Conservation (phyloP, 2,797 vertebrate species). For the Tachyglossus aculeatus region DNA sequence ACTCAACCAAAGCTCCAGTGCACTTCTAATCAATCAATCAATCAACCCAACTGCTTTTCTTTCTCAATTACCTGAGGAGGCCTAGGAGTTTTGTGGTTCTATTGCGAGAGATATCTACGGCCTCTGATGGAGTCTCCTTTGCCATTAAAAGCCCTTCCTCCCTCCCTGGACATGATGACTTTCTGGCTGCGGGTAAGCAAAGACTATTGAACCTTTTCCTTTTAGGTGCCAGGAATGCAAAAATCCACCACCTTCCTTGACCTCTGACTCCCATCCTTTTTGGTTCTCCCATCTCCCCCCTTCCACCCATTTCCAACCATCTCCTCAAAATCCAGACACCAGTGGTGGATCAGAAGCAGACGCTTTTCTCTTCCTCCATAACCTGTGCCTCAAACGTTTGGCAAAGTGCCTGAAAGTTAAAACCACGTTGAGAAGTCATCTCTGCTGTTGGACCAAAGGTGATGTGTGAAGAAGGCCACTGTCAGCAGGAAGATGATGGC, state of each 20-base stretch:
- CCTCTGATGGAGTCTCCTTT: constrained; percentile 28
- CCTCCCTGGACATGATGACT: background rate
- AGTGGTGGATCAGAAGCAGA: too few relatives aligned
- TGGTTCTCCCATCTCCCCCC: too few relatives aligned
- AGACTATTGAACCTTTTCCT: background rate
- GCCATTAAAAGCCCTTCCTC: background rate
- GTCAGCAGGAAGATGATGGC: too few relatives aligned
- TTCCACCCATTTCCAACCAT: background rate
- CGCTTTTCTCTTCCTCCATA: too few relatives aligned
- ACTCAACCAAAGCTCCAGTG: too few relatives aligned
- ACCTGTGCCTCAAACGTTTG: too few relatives aligned
- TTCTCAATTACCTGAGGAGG: constrained; percentile 52
- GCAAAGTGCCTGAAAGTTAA: too few relatives aligned
- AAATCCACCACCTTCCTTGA: background rate
- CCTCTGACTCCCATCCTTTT: background rate
- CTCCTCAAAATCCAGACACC: too few relatives aligned
- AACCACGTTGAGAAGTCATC: too few relatives aligned
- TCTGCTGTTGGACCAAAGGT: too few relatives aligned
- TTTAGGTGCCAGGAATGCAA: background rate
- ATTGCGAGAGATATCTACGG: constrained; percentile 41
- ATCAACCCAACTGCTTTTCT: constrained; percentile 43
- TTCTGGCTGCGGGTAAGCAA: background rate
- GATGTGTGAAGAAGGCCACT: too few relatives aligned
- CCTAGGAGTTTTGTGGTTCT: constrained; percentile 38
- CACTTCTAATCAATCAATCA: too few relatives aligned